Base-by-base conservation (phyloP, 2,888 invertebrate species). In the Pelosia muscerda region DNA sequence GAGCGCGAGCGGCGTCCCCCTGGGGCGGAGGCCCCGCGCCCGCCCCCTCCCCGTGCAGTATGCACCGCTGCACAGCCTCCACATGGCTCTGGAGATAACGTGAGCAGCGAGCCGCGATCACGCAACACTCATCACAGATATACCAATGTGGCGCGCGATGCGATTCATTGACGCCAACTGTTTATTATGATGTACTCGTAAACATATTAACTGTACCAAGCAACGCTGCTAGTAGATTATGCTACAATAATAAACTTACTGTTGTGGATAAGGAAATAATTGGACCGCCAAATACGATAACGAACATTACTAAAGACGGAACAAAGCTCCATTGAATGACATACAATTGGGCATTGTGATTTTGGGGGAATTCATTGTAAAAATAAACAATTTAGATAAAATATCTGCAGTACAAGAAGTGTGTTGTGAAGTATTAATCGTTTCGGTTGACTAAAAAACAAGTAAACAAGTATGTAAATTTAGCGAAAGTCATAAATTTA, bases 11-110 rank as follows among this genome's bases (percentile, higher is more conserved):
- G 77, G 86, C 81, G 77, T 78, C 80, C 80, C 80, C 84, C 75
- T 81, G 75, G 78, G 76, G 75, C 75, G 74, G 79, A 75, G 75
- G 73, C 74, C 81, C 69, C 77, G 76, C 75, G 78, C 75, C 77
- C 81, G 74, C 74, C 75, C 71, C 76, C 63, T 76, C 81, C 75
- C 81, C 87, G 89, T 90, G 90, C 92, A 89, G 77, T 88, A 91
- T 90, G 92, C 93, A 90, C 88, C 88, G 90, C 88, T 87, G 89
- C 91, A 84, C 86, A 90, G 91, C 91, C 91, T 92, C 91, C 92
- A 88, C 91, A 91, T 90, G 91, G 90, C 89, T 88, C 86, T 81
- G 81, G 78, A 90, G 91, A 91, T 91, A 88, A 89, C 85, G 77
- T 77, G 77, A 71, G 81, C 82, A 80, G 76, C 75, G 80, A 78